Percentiles rank a stretch among this genome's conserved stretches.
Evolutionary conservation across 2,797 vertebrate genomes (phyloP).

Genomic region (Enteromius anoplus): DNA sequence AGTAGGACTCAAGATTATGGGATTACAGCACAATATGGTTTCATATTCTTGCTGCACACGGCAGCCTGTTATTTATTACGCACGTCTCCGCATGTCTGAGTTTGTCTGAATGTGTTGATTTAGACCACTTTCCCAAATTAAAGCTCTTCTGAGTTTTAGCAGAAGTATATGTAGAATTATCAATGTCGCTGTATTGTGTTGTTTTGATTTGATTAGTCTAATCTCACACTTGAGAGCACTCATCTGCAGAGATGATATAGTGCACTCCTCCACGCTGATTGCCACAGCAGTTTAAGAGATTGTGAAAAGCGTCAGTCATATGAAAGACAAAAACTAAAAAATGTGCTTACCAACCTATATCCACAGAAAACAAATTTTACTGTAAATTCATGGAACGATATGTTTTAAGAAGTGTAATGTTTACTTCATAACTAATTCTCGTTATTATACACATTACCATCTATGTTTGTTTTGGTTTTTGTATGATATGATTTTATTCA

Average conservation of each 20-base stretch:
- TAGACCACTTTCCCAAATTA: slow-evolving; percentile 24
- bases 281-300: not conserved
- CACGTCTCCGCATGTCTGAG: not conserved
- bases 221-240: slow-evolving; percentile 29
- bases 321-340: not conserved
- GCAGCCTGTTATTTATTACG: not conserved
- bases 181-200: not conserved
- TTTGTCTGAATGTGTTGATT: not conserved
- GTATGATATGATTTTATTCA: not conserved
- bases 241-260: not conserved
- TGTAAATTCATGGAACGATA: not conserved
- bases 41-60: slow-evolving; percentile 39
- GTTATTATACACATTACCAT: not conserved
- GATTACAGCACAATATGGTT: slow-evolving; percentile 59
- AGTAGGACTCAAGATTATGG: slow-evolving; percentile 59
- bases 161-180: not conserved
- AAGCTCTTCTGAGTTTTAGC: not conserved
- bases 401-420: not conserved
- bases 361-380: not conserved
- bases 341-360: not conserved
- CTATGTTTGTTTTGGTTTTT: not conserved
- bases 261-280: not conserved
- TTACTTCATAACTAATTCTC: not conserved
- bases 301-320: not conserved
- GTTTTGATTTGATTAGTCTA: slow-evolving; percentile 19